Evolutionary conservation across 2,888 invertebrate species (phyloP), one percentile per base, ranked within the genome.

Genomic region (Brenthis hecate): DNA sequence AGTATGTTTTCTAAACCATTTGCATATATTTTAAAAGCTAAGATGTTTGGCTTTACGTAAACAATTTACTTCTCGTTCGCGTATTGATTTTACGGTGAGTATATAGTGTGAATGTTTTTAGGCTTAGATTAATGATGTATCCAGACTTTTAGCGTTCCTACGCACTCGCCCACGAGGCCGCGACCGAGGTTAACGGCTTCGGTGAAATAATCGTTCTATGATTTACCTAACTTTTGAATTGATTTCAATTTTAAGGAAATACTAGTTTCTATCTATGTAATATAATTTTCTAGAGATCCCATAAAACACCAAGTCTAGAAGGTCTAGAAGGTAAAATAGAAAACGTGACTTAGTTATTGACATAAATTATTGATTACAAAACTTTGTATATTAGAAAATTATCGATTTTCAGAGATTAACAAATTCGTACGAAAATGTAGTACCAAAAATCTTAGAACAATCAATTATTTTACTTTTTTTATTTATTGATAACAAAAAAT

Each of bases 61-160:
- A 66, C 54, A 60, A 60, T 48, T 60, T 58, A 47, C 53, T 28
- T 28, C 53, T 56, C 50, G 51, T 56, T 50, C 55, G 32, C n/a
- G 36, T 43, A 43, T 56, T n/a, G 36, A 50, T 65, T 13, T 13
- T 23, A 6, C 50, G 50, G n/a, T 28, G 28, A 60, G 50, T 13
- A 60, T 60, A 53, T 19, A 70, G 78, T 77, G 70, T 73, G 74
- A 75, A 73, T 73, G 68, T 76, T 75, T 70, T 74, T 68, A 72
- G 67, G 56, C 71, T 72, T 72, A 80, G 83, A 85, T 82, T 79
- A 79, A 84, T 82, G 72, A 74, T 71, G 60, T 74, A 82, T 79
- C 77, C 81, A 83, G 84, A 81, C n/a, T 56, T 71, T 81, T 77
- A 81, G 81, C 73, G 80, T 81, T 80, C 85, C 84, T 84, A 85